Evolutionary conservation across 2,888 invertebrate genomes (phyloP).

Genomic region (Nebria brevicollis): DNA sequence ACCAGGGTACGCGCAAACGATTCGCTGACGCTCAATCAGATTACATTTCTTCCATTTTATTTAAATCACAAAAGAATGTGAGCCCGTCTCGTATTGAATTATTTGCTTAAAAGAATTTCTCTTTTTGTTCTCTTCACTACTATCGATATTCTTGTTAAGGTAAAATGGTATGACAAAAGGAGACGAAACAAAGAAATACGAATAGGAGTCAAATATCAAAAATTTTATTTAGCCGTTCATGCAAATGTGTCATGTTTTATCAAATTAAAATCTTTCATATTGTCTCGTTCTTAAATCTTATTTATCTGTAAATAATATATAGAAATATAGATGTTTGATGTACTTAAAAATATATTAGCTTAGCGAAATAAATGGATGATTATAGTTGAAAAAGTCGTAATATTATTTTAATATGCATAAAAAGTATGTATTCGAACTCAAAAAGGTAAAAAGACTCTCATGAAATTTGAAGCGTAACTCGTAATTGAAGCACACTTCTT

Average conservation of each 20-base stretch:
- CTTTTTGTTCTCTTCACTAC: slow-evolving; percentile 10
- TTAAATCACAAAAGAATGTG: slow-evolving; percentile 45
- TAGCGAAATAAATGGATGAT: too few relatives aligned
- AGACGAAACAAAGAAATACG: background rate
- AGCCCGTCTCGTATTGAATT: slow-evolving; percentile 40
- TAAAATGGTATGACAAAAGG: slow-evolving; percentile 10
- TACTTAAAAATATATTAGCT: too few relatives aligned
- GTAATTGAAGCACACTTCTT: background rate
- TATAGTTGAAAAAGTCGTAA: background rate
- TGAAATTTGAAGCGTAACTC: background rate
- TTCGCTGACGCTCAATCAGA: slow-evolving; percentile 44
- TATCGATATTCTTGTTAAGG: slow-evolving; percentile 42
- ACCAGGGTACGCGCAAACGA: background rate
- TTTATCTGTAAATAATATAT: too few relatives aligned
- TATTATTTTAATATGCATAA: background rate
- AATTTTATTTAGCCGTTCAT: background rate
- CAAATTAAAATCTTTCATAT: too few relatives aligned
- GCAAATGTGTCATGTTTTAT: background rate
- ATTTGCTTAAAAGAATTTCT: slow-evolving; percentile 45
- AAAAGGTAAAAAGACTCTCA: background rate
- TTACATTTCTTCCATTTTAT: slow-evolving; percentile 41
- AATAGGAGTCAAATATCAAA: background rate
- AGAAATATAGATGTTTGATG: too few relatives aligned
- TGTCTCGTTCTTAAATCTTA: too few relatives aligned
- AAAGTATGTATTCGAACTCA: background rate